These are phyloP conservation scores for Drosophila hydei DNA, from an alignment of 1,140 invertebrate species.

Conservation along the genomic window DNA sequence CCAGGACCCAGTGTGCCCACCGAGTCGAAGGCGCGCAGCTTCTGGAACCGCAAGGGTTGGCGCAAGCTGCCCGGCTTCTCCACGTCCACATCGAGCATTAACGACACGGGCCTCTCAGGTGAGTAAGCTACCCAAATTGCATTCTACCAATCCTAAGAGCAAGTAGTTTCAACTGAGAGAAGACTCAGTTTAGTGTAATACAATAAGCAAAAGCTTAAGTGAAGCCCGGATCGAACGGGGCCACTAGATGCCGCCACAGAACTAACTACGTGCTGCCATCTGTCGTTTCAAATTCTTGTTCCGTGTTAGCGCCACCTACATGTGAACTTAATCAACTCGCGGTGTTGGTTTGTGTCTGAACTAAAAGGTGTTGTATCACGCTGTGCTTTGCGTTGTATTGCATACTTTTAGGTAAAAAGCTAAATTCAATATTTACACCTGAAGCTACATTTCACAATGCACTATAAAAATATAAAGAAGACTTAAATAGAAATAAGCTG, in stretches of 20 bases:
- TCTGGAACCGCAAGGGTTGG: slow-evolving; percentile 90
- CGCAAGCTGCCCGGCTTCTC: slow-evolving; percentile 90
- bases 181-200: no score
- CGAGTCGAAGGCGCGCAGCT: slow-evolving; percentile 85
- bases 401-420: background rate
- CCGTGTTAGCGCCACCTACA: background rate
- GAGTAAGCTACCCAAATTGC: slow-evolving; percentile 62
- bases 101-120: slow-evolving; percentile 87
- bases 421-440: background rate
- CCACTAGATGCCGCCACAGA: no score
- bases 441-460: no score
- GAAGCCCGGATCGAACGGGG: no score
- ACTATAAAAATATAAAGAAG: no score
- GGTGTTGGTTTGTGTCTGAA: background rate
- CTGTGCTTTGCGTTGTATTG: background rate
- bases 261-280: no score
- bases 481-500: no score
- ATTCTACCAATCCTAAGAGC: no score
- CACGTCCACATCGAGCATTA: slow-evolving; percentile 87
- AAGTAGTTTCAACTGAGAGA: no score
- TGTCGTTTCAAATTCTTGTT: background rate
- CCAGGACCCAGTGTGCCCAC: slow-evolving; percentile 66
- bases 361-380: background rate
- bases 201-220: no score
- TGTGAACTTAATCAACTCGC: background rate